Evolutionary conservation across 2,888 invertebrate species (phyloP).

Genomic region (Heliconius charithonia): DNA sequence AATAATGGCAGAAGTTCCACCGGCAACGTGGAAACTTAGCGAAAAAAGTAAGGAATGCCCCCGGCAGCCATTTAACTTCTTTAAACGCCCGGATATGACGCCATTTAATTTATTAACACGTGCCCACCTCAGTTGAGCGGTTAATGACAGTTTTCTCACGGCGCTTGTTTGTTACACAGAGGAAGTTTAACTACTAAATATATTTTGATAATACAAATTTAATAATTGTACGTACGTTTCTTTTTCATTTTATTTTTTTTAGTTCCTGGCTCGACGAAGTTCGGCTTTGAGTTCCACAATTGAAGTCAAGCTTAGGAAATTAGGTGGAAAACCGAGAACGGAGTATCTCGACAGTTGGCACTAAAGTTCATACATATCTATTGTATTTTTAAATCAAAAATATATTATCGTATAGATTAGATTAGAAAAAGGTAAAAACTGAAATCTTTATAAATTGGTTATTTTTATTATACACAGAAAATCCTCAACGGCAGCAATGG

Average conservation of each 20-base stretch:
- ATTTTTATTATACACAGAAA: slow-evolving; percentile 48
- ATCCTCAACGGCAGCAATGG: slow-evolving; percentile 46
- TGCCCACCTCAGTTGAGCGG: slow-evolving; percentile 64
- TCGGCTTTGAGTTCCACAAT: no score
- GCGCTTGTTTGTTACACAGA: background rate
- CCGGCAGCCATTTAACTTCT: slow-evolving; percentile 74
- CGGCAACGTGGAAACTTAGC: slow-evolving; percentile 81
- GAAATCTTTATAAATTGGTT: slow-evolving; percentile 37
- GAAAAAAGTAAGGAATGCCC: slow-evolving; percentile 82
- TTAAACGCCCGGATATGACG: slow-evolving; percentile 78
- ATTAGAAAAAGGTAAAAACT: background rate
- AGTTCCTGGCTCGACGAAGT: background rate
- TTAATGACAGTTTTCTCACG: slow-evolving; percentile 70
- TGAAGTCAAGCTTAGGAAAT: background rate
- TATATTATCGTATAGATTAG: background rate
- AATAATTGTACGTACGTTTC: background rate
- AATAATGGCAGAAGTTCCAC: slow-evolving; percentile 85
- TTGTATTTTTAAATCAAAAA: background rate
- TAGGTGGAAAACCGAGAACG: background rate
- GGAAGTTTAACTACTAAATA: background rate
- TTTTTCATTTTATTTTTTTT: no score
- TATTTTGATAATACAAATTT: background rate
- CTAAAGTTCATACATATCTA: background rate
- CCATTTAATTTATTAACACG: slow-evolving; percentile 84
- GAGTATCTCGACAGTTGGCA: background rate